Base-by-base conservation (phyloP, 2,113 vertebrate genomes). In the Heptranchias perlo region DNA sequence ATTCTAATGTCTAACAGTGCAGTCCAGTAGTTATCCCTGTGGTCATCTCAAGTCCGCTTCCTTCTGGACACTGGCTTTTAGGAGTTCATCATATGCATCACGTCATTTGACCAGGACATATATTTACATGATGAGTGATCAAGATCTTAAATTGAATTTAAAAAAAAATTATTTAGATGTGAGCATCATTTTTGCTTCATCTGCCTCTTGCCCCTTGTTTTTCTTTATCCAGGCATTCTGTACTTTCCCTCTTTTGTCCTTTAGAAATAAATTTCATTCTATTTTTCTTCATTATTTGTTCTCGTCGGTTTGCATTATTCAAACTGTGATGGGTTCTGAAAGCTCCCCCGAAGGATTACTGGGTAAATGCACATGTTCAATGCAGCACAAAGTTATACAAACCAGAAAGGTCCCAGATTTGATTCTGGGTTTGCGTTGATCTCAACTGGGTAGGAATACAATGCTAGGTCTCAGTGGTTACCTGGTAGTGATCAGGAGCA, bases 1-100 rank as follows among this genome's bases (percentile, higher is more conserved):
- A 14, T 94, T 94, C 25, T 31, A 67, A 94, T 94, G 47, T 94
- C 39, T 94, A 94, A 94, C 23, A 3, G 62, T 94, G 62, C 39
- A 65, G n/a, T 44, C 58, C 62, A 94, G 10, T 39, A 47, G n/a
- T 65, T 94, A 94, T 44, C 54, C 61, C n/a, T 65, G 39, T 64
- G 61, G 92, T 94, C 61, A 44, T 31, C 87, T 35, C n/a, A 94
- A 47, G n/a, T 28, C 11, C 10, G 28, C 8, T 94, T 35, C 35
- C 16, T 5, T 47, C 21, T n/a, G 89, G 89, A 65, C 21, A 44
- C 31, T 10, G 23, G 35, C 61, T 44, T 62, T 14, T 4, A 58
- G 87, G 28, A 52, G n/a, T 64, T 6, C 35, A 2, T 11, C 10
- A 13, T 1, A 16, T 6, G 10, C 39, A 65, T 31, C 62, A 44